A percentile compares a stretch with the other conserved stretches of the same genome.
Evolutionary conservation across 2,113 vertebrate genomes (phyloP).

Genomic region (Silurus glanis): DNA sequence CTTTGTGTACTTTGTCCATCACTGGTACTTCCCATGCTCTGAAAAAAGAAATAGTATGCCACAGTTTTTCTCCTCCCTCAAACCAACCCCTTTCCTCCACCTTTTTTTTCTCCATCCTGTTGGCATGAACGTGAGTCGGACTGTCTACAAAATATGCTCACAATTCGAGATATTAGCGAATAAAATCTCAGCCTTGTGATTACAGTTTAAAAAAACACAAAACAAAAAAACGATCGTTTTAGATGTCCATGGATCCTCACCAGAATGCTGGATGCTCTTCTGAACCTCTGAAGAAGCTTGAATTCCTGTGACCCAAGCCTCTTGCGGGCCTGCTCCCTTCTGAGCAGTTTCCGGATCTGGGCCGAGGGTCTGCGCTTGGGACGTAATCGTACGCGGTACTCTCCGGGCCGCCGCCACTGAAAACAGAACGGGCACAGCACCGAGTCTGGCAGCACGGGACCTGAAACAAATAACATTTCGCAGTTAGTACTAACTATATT

Average conservation of each 20-base stretch:
- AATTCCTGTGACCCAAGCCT: constrained; percentile 79
- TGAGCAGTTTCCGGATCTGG: constrained; percentile 77
- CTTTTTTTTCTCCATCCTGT: background rate
- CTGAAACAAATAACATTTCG: constrained; percentile 58
- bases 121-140: background rate
- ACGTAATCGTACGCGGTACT: constrained; percentile 77
- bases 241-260: constrained; percentile 72
- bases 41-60: background rate
- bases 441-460: constrained; percentile 43
- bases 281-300: constrained; percentile 79
- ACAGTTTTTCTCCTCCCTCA: background rate
- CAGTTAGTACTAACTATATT: background rate
- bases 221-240: too few species aligned
- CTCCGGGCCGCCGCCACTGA: constrained; percentile 80
- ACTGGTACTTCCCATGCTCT: background rate
- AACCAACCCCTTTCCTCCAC: background rate
- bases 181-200: too few species aligned
- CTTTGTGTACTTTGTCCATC: too few species aligned
- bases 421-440: constrained; percentile 81
- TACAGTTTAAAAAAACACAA: background rate
- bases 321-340: constrained; percentile 68
- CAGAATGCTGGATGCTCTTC: constrained; percentile 77
- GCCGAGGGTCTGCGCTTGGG: constrained; percentile 79
- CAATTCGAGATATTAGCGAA: background rate
- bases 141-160: background rate